These are phyloP conservation scores for Brassicogethes aeneus DNA, from an alignment of 2,888 invertebrate species.

Conservation along the genomic window DNA sequence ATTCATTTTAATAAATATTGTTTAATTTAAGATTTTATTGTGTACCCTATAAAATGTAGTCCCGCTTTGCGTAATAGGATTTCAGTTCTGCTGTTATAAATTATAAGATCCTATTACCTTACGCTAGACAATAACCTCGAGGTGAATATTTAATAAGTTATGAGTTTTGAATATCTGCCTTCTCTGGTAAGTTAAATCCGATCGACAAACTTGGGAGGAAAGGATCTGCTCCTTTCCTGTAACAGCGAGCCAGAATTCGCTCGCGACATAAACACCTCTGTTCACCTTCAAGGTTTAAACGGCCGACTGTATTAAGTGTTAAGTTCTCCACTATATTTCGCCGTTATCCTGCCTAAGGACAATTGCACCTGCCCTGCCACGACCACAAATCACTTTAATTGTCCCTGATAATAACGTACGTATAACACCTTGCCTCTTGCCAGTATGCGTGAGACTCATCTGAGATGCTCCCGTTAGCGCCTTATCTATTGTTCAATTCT, in stretches of 20 bases:
- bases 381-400: slow-evolving; percentile 35
- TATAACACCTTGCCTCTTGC: too few species aligned
- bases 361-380: slow-evolving; percentile 28
- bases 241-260: neutral
- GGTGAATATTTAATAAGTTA: neutral
- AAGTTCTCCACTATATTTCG: slow-evolving; percentile 20
- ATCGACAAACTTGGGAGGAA: neutral
- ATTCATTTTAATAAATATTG: too few species aligned
- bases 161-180: neutral
- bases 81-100: too few species aligned
- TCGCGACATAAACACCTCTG: neutral
- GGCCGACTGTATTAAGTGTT: slow-evolving; percentile 17
- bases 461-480: slow-evolving; percentile 1
- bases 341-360: slow-evolving; percentile 25
- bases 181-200: neutral
- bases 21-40: too few species aligned
- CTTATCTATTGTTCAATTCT: too few species aligned
- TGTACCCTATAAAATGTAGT: too few species aligned
- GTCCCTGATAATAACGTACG: slow-evolving; percentile 27
- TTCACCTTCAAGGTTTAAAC: neutral
- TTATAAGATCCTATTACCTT: too few species aligned
- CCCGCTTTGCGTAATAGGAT: too few species aligned
- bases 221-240: too few species aligned
- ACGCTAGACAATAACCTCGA: too few species aligned
- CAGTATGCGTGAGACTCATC: neutral